phyloP scores from a whole-genome alignment of 2,113 vertebrate species.

The Callopanchax toddi region DNA sequence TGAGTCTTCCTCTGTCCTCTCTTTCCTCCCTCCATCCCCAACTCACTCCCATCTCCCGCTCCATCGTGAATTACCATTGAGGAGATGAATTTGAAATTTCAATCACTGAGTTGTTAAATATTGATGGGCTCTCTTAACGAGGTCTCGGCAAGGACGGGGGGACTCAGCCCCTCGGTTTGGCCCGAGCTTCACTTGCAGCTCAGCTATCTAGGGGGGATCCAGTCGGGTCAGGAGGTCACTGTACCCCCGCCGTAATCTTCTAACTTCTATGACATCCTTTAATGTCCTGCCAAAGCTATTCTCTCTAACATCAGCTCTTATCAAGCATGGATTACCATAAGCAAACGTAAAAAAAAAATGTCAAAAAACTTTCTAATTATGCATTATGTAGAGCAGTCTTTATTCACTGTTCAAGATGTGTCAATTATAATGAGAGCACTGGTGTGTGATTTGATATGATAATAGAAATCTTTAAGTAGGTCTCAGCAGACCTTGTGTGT shows the following conservation, averaged over 20 bases:
- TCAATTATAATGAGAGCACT: conserved; percentile 75
- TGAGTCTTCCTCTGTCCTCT: conserved; percentile 20
- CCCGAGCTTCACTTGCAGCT: conserved; percentile 28
- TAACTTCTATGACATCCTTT: conserved; percentile 76
- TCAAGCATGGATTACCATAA: conserved; percentile 66
- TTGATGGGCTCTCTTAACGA: conserved; percentile 76
- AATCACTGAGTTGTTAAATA: conserved; percentile 79
- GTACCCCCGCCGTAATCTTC: conserved; percentile 68
- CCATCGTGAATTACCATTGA: conserved; percentile 74
- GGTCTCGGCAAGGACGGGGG: conserved; percentile 69
- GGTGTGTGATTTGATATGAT: conserved; percentile 76
- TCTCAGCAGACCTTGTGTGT: conserved; percentile 64
- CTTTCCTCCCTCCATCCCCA: conserved; percentile 2
- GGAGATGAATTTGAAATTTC: conserved; percentile 80
- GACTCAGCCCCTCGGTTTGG: conserved; percentile 41
- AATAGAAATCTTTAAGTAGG: conserved; percentile 77
- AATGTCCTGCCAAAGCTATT: conserved; percentile 64
- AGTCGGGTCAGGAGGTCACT: conserved; percentile 76
- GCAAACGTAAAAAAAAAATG: conserved; percentile 47
- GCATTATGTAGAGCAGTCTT: conserved; percentile 72
- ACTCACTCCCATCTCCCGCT: conserved; percentile 38
- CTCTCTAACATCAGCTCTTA: conserved; percentile 70
- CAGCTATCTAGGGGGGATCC: conserved; percentile 67
- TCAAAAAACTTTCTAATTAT: conserved; percentile 75
- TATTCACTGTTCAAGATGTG: conserved; percentile 70